Percentiles rank a stretch among this genome's conserved stretches.
Conservation (phyloP, 2,113 vertebrate species). For the Redunca redunca region DNA sequence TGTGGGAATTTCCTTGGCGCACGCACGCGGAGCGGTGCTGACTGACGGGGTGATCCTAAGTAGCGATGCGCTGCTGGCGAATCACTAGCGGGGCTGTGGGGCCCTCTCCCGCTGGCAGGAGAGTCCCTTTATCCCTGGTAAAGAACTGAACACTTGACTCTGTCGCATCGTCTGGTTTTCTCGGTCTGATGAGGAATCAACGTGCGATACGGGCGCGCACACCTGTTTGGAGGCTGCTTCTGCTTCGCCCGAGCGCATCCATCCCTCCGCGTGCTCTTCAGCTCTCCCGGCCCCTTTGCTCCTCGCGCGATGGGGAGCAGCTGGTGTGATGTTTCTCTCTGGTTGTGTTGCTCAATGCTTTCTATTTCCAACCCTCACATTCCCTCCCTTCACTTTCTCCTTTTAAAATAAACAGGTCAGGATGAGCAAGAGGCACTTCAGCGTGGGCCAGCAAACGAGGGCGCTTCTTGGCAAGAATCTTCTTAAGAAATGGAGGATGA, state of each 20-base stretch:
- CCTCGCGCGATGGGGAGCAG: neutral
- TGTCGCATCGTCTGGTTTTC: neutral
- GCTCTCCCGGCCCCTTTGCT: neutral
- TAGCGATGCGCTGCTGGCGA: neutral
- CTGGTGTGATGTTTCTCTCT: neutral
- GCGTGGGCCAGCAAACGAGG: neutral
- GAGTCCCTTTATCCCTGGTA: neutral
- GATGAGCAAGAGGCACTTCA: slow-evolving; percentile 39
- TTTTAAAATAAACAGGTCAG: slow-evolving; percentile 41
- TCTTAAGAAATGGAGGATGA: slow-evolving; percentile 63
- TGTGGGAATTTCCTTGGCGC: neutral
- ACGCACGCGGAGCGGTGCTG: neutral
- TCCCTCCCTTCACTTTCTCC: neutral
- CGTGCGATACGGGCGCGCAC: neutral
- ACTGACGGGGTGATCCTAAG: neutral
- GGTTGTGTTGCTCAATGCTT: neutral
- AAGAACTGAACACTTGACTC: neutral
- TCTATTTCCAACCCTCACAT: neutral
- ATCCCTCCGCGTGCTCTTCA: neutral
- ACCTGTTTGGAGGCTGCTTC: neutral
- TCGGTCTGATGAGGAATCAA: neutral
- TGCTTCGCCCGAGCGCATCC: neutral
- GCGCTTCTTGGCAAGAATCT: slow-evolving; percentile 63
- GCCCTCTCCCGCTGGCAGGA: neutral
- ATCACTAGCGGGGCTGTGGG: neutral